phyloP scores from a whole-genome alignment of 2,113 vertebrate genomes.

The Pantherophis guttatus region DNA sequence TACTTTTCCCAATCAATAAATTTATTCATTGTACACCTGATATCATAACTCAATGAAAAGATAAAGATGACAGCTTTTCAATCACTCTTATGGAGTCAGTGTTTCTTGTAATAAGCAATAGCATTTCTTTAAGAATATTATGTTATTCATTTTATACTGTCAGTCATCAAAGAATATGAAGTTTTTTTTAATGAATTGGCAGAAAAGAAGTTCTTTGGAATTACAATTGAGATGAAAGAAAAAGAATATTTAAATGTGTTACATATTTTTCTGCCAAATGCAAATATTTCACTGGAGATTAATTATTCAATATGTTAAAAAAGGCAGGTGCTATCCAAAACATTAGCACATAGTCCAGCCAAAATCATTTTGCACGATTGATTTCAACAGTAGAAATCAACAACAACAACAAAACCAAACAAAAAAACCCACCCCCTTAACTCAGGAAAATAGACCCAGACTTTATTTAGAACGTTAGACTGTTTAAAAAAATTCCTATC shows the following conservation, averaged over 20 bases:
- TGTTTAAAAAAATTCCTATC: neutral
- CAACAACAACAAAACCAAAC: no score
- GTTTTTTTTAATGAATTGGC: neutral
- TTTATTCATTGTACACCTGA: neutral
- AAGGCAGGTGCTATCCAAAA: slow-evolving; percentile 5
- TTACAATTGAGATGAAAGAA: neutral
- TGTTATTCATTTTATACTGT: neutral
- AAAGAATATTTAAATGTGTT: neutral
- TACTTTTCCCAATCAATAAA: neutral
- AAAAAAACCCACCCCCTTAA: neutral
- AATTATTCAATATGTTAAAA: slow-evolving; percentile 11
- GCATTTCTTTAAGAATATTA: neutral
- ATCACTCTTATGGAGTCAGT: neutral
- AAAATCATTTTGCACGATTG: neutral
- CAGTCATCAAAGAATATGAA: neutral
- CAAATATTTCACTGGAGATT: neutral
- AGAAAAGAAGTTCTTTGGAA: neutral
- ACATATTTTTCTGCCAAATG: neutral
- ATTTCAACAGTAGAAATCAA: neutral
- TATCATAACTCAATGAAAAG: neutral
- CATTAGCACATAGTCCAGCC: neutral
- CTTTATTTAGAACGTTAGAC: neutral
- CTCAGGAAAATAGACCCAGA: neutral
- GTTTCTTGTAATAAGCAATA: slow-evolving; percentile 5
- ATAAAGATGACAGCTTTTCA: neutral